phyloP scores from a whole-genome alignment of 2,113 vertebrate genomes.

The Pampusana beccarii region DNA sequence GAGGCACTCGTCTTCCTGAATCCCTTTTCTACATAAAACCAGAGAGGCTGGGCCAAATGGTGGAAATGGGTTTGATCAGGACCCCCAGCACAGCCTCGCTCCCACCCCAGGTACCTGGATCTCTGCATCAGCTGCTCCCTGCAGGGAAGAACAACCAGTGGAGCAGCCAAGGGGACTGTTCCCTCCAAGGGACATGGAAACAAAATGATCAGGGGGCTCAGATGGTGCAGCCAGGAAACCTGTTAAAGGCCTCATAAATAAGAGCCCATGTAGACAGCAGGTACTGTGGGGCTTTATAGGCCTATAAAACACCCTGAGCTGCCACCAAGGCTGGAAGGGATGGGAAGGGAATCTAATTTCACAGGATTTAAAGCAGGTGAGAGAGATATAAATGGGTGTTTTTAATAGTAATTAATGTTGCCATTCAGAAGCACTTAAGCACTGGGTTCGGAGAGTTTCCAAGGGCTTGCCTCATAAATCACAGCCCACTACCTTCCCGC shows the following conservation, averaged over 20 bases:
- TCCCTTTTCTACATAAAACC: not conserved
- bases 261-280: constrained; percentile 54
- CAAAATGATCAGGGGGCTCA: not conserved
- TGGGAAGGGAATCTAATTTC: constrained; percentile 71
- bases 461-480: constrained; percentile 49
- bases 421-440: constrained; percentile 69
- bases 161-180: not conserved
- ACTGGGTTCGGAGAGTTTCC: constrained; percentile 34
- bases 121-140: not conserved
- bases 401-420: constrained; percentile 75
- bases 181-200: not conserved
- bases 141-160: fast-evolving
- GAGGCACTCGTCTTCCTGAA: not conserved
- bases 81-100: fast-evolving
- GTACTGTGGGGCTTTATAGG: constrained; percentile 65
- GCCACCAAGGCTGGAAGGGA: constrained; percentile 54
- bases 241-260: constrained; percentile 68
- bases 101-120: not conserved
- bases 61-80: not conserved
- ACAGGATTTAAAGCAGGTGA: constrained; percentile 75
- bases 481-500: not conserved
- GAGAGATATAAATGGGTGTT: constrained; percentile 73
- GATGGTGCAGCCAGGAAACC: constrained; percentile 30
- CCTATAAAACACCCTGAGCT: constrained; percentile 67
- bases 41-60: not conserved